These are phyloP conservation scores for Drosophila eugracilis DNA, from an alignment of 1,140 invertebrate species.

Conservation along the genomic window DNA sequence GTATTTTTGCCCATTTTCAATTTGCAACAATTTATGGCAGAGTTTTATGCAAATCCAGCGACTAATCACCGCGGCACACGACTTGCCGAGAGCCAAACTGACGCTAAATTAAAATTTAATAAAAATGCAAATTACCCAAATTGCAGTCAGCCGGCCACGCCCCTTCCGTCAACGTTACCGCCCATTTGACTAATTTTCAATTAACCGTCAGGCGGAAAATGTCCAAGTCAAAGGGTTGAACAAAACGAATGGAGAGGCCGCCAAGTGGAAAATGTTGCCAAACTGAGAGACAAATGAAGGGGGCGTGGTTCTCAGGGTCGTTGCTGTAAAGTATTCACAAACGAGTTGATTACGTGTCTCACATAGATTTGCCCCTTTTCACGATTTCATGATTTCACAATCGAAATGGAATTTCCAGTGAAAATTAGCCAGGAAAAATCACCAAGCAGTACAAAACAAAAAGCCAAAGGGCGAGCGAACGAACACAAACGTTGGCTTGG, in stretches of 20 bases:
- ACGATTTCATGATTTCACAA: conserved; percentile 13
- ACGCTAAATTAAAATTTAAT: conserved; percentile 77
- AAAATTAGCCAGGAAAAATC: conserved; percentile 53
- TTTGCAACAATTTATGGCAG: conserved; percentile 73
- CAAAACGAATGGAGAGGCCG: conserved; percentile 23
- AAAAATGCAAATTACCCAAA: conserved; percentile 76
- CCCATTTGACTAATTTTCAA: conserved; percentile 71
- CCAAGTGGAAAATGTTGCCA: conserved; percentile 69
- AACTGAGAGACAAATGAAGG: conserved; percentile 35
- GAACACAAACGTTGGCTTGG: conserved; percentile 55
- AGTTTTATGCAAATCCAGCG: conserved; percentile 75
- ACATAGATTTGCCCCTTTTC: conserved; percentile 73
- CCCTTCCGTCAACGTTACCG: conserved; percentile 48
- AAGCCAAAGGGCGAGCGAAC: conserved; percentile 13
- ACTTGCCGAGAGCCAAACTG: conserved; percentile 13
- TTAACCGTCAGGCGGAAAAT: conserved; percentile 55
- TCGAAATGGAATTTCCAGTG: conserved; percentile 18
- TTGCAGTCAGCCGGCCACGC: conserved; percentile 59
- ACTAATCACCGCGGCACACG: conserved; percentile 63
- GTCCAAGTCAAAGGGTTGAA: conserved; percentile 54
- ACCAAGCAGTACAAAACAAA: conserved; percentile 19
- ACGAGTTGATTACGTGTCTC: conserved; percentile 82
- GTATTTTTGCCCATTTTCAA: conserved; percentile 53
- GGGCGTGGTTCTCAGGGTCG: background rate
- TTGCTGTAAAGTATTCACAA: conserved; percentile 66